A percentile compares a stretch with the other conserved stretches of the same genome.
Evolutionary conservation across 2,888 invertebrate genomes (phyloP).

Genomic region (Esperia sulphurella): DNA sequence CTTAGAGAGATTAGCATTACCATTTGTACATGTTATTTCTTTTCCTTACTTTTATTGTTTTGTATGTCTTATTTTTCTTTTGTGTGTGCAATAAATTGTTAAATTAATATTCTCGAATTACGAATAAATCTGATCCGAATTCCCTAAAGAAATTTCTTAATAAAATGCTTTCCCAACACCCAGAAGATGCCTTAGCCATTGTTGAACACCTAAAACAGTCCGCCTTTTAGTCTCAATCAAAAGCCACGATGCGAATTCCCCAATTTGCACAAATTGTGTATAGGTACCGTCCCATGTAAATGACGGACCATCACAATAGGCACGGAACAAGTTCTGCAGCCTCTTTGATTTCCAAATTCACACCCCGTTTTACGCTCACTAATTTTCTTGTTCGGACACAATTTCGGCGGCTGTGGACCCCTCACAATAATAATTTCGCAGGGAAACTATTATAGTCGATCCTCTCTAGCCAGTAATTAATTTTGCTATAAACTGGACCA

Average conservation of each 20-base stretch:
- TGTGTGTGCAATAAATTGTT: no score
- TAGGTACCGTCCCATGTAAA: constrained; percentile 69
- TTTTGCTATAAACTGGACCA: constrained; percentile 75
- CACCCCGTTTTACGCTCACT: constrained; percentile 78
- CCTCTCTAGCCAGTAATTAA: constrained; percentile 77
- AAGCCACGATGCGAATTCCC: constrained; percentile 43
- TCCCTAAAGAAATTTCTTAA: no score
- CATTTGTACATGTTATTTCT: no score
- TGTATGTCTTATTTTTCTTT: no score
- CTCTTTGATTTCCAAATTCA: constrained; percentile 76
- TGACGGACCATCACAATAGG: constrained; percentile 66
- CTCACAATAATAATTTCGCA: constrained; percentile 75
- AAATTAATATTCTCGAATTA: no score
- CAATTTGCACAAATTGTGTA: constrained; percentile 50
- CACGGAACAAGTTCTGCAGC: constrained; percentile 57
- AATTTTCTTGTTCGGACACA: constrained; percentile 80
- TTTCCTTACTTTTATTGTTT: no score
- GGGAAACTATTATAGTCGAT: constrained; percentile 77
- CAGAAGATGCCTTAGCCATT: no score
- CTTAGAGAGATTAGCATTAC: no score
- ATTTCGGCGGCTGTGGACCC: constrained; percentile 60
- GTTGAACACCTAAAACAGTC: constrained; percentile 6
- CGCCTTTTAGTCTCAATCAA: constrained; percentile 31
- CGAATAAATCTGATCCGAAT: no score
- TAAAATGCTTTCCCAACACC: no score